phyloP scores from a whole-genome alignment of 2,113 vertebrate genomes.

The Nothoprocta pentlandii region DNA sequence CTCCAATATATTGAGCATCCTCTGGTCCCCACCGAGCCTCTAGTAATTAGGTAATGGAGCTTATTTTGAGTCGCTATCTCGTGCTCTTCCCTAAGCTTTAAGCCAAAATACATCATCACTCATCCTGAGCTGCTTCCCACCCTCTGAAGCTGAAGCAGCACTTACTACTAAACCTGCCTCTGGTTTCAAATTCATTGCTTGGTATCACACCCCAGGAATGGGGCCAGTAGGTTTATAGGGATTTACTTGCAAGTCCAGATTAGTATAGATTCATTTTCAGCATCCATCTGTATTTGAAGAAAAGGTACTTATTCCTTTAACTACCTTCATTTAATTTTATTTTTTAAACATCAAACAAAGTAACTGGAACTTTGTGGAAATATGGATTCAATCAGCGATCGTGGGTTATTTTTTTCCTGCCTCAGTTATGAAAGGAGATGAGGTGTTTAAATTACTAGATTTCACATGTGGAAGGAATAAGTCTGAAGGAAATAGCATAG shows the following conservation, averaged over 20 bases:
- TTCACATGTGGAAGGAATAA: constrained; percentile 86
- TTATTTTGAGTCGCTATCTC: constrained; percentile 63
- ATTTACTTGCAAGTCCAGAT: constrained; percentile 73
- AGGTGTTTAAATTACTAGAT: constrained; percentile 84
- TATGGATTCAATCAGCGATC: constrained; percentile 78
- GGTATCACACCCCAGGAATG: constrained; percentile 62
- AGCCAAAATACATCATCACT: constrained; percentile 67
- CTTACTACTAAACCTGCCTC: constrained; percentile 50
- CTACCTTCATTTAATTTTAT: constrained; percentile 57
- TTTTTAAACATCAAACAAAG: constrained; percentile 68
- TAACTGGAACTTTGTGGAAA: constrained; percentile 71
- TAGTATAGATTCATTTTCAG: constrained; percentile 57
- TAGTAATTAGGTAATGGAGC: constrained; percentile 65
- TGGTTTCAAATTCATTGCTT: constrained; percentile 62
- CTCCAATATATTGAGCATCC: constrained; percentile 6
- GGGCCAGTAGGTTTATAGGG: constrained; percentile 60
- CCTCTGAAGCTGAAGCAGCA: constrained; percentile 67
- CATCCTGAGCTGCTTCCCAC: constrained; percentile 57
- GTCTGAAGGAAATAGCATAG: constrained; percentile 80
- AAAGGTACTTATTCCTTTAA: constrained; percentile 57
- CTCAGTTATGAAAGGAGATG: constrained; percentile 79
- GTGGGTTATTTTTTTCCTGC: constrained; percentile 58
- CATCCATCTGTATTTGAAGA: constrained; percentile 37
- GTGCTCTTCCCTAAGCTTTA: constrained; percentile 48
- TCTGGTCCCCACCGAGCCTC: not conserved